These are phyloP conservation scores for Grus americana DNA, from an alignment of 2,113 vertebrate genomes.

Conservation along the genomic window DNA sequence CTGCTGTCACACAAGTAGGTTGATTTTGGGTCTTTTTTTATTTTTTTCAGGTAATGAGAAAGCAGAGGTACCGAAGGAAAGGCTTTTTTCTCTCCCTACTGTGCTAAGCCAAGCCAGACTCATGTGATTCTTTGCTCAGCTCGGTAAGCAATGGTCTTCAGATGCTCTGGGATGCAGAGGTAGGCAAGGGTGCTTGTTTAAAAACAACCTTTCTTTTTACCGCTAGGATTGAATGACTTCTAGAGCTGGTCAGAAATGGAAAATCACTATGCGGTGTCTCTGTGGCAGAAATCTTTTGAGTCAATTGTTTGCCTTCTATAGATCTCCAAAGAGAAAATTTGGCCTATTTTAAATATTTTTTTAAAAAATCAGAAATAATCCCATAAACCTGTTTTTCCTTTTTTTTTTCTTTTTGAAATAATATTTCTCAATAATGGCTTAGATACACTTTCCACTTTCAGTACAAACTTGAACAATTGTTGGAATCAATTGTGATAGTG, in stretches of 20 bases:
- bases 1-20: background rate
- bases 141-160: background rate
- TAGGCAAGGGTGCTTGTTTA: background rate
- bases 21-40: background rate
- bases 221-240: background rate
- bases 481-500: background rate
- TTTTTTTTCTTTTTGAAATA: rapidly evolving
- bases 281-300: background rate
- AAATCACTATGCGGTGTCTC: background rate
- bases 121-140: background rate
- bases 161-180: background rate
- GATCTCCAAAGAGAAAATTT: background rate
- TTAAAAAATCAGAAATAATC: background rate
- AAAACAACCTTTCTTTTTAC: background rate
- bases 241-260: background rate
- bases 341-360: background rate
- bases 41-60: background rate
- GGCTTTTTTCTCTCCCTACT: background rate
- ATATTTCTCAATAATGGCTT: background rate
- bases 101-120: background rate
- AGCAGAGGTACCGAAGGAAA: background rate
- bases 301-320: background rate
- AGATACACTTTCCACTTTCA: background rate
- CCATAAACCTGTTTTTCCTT: background rate
- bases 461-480: background rate